Evolutionary conservation across 1,140 invertebrate genomes (phyloP).

Genomic region (Nautilus pompilius): DNA sequence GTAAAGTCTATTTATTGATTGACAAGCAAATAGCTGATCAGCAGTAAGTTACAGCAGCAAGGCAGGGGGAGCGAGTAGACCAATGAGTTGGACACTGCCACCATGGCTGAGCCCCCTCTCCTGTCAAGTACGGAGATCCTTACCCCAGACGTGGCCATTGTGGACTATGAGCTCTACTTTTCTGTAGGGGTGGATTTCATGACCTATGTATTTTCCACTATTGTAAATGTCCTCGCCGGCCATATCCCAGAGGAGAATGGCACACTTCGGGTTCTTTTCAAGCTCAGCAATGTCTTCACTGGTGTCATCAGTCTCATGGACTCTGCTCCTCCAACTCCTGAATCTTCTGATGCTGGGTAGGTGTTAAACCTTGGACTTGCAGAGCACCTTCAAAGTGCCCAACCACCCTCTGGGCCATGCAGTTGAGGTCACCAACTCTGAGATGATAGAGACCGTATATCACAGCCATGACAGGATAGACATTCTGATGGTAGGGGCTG

Average conservation of each 20-base stretch:
- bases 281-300: constrained; percentile 1
- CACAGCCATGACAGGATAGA: no score
- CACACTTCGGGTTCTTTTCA: neutral
- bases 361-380: constrained; percentile 2
- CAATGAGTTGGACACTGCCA: no score
- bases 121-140: neutral
- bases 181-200: neutral
- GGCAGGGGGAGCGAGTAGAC: no score
- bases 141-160: neutral
- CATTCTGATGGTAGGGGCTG: no score
- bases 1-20: no score
- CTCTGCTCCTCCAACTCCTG: constrained; percentile 6
- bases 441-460: neutral
- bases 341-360: neutral
- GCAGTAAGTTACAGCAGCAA: no score
- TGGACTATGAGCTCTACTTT: neutral
- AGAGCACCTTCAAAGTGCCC: constrained; percentile 7
- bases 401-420: constrained; percentile 4
- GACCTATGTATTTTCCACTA: constrained; percentile 2
- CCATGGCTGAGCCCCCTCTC: no score
- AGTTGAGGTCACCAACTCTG: constrained; percentile 9
- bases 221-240: constrained; percentile 6
- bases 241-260: neutral
- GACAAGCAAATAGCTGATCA: no score
- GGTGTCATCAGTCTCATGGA: constrained; percentile 1